Conservation (phyloP, 2,797 vertebrate genomes). For the Danio jaintianensis region DNA sequence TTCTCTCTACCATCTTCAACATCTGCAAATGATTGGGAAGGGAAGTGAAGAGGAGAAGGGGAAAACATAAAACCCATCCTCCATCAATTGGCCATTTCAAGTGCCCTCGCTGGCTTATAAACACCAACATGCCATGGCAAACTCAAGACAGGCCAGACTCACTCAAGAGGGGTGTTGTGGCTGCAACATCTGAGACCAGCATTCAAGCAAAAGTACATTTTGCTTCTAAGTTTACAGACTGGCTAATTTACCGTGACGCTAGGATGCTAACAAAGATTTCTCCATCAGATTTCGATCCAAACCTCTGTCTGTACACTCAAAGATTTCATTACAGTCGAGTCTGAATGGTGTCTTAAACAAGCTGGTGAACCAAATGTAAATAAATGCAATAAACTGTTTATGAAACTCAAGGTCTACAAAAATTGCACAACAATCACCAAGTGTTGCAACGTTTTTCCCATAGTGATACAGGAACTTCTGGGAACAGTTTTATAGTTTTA, state of each 20-base stretch:
- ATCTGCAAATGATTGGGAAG: slow-evolving; percentile 72
- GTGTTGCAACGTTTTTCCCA: not conserved
- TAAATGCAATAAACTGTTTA: slow-evolving; percentile 10
- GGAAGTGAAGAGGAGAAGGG: slow-evolving; percentile 64
- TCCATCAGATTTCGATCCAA: slow-evolving; percentile 14
- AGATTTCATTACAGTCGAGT: not conserved
- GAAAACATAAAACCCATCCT: slow-evolving; percentile 63
- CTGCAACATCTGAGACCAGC: not conserved
- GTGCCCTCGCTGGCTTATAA: slow-evolving; percentile 64
- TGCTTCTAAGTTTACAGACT: slow-evolving; percentile 35
- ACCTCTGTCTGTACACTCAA: slow-evolving; percentile 25
- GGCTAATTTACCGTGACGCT: slow-evolving; percentile 33
- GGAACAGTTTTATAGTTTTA: not conserved
- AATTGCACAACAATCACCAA: not conserved
- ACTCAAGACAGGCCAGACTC: slow-evolving; percentile 49
- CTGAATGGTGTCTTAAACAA: not conserved
- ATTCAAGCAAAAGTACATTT: slow-evolving; percentile 43
- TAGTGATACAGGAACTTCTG: not conserved
- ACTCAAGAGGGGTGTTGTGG: not conserved
- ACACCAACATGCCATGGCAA: slow-evolving; percentile 58
- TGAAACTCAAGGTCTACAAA: not conserved
- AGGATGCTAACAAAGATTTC: slow-evolving; percentile 27
- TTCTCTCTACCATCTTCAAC: slow-evolving; percentile 63
- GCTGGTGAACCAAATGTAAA: slow-evolving; percentile 17
- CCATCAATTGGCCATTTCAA: slow-evolving; percentile 70